phyloP scores from a whole-genome alignment of 2,888 invertebrate species.

The Linyphia triangularis region DNA sequence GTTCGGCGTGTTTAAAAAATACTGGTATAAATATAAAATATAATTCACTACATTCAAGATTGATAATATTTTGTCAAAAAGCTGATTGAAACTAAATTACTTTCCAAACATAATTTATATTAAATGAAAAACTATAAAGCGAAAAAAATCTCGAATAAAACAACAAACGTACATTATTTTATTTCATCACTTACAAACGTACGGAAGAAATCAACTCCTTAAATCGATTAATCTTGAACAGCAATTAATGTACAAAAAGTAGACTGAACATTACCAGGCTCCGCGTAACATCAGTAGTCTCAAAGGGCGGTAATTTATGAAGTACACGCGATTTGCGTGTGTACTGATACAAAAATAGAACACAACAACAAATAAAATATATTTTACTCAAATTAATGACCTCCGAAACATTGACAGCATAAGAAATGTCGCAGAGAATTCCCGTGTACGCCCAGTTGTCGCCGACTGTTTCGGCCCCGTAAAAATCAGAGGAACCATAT shows the following conservation, averaged over 20 bases:
- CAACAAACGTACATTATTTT: no score
- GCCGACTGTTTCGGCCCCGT: not conserved
- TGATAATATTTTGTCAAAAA: no score
- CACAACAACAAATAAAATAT: not conserved
- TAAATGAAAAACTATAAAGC: no score
- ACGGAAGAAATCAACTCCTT: no score
- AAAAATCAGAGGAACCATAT: slow-evolving; percentile 9
- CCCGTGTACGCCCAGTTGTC: slow-evolving; percentile 33
- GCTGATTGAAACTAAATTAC: no score
- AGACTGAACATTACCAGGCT: not conserved
- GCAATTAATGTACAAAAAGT: not conserved
- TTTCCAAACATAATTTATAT: no score
- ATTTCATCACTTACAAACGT: no score
- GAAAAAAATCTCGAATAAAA: no score
- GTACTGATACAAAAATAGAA: not conserved
- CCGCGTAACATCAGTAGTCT: slow-evolving; percentile 23
- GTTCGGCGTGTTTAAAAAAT: no score
- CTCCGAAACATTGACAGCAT: slow-evolving; percentile 2
- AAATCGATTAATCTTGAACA: not conserved
- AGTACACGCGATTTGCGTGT: slow-evolving; percentile 34
- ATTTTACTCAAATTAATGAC: slow-evolving; percentile 42
- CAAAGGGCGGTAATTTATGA: slow-evolving; percentile 19
- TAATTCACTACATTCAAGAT: no score
- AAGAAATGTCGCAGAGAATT: slow-evolving; percentile 11
- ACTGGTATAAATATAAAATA: no score